Base-by-base conservation (phyloP, 2,888 invertebrate species). In the Anoplius nigerrimus region DNA sequence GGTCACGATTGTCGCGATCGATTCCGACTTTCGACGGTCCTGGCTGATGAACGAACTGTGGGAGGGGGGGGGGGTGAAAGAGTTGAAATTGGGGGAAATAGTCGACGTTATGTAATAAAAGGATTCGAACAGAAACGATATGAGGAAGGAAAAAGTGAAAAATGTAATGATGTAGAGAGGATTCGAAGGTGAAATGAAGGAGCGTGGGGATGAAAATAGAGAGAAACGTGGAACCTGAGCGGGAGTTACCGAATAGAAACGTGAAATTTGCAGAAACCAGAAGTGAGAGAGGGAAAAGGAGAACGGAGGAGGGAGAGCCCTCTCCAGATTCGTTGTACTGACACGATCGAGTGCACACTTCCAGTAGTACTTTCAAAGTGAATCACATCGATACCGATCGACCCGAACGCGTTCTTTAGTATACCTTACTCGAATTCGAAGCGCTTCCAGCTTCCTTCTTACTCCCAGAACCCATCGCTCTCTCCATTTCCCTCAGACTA, bases 351-450 rank as follows among this genome's bases (percentile, higher is more conserved):
- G 75, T 67, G 57, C 34, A 53, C 69, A 64, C 55, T 63, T 65
- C 54, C 59, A 13, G 48, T 45, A 22, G 52, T 27, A 64, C 64
- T 63, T 64, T 22, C 53, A 56, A 34, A 75, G 51, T 22, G 72
- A 71, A 65, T 73, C 71, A 54, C 61, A 42, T 66, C 56, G 58
- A 64, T 71, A 69, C 74, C 62, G 69, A 74, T 74, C 66, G 54
- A 5, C 51, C 54, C 48, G 51, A 46, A 27, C 62, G 51, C 61
- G 42, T 52, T 62, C 62, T 60, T 48, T 2, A n/a, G 53, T 52
- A 66, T 65, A 56, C 67, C 64, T 62, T 57, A 43, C 21, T 55
- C 56, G 61, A 59, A 71, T 65, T 61, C 53, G 56, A 11, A 58
- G 48, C 53, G 46, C 65, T n/a, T 1, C 4, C 34, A 58, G 57